Conservation (phyloP, 1,140 invertebrate genomes). For the Apocrypta bakeri region DNA sequence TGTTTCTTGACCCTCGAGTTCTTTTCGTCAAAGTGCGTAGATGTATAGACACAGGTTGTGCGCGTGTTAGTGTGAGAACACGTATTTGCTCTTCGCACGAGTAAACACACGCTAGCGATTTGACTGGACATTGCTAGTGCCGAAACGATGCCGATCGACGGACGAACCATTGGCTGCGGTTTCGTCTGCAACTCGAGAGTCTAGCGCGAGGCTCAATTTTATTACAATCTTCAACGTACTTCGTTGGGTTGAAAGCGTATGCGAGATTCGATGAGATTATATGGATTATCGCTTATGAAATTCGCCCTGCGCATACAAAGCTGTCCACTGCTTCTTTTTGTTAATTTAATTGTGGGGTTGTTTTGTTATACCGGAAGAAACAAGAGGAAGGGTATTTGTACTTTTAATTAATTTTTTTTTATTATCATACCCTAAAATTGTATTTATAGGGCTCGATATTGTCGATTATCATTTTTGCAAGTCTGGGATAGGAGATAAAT, state of each 20-base stretch:
- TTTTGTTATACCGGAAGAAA: too few relatives aligned
- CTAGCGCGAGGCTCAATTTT: not conserved
- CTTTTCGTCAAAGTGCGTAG: not conserved
- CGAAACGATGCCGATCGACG: not conserved
- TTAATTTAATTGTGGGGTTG: too few relatives aligned
- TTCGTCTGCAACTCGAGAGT: not conserved
- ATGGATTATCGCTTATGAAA: not conserved
- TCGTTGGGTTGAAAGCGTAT: not conserved
- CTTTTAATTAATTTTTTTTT: too few relatives aligned
- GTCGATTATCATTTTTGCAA: too few relatives aligned
- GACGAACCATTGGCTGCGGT: not conserved
- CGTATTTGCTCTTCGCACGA: constrained; percentile 8
- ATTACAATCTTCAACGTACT: not conserved
- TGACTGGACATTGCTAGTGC: not conserved
- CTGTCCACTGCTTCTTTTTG: too few relatives aligned
- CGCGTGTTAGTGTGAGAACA: too few relatives aligned
- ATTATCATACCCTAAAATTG: too few relatives aligned
- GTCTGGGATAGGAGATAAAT: too few relatives aligned
- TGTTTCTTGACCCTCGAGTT: not conserved
- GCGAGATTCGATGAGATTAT: not conserved
- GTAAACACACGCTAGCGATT: not conserved
- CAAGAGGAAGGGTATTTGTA: too few relatives aligned
- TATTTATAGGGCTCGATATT: too few relatives aligned
- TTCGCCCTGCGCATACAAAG: too few relatives aligned
- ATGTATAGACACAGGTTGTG: not conserved